A percentile compares a stretch with the other conserved stretches of the same genome.
Evolutionary conservation across 2,797 vertebrate genomes (phyloP).

Genomic region (Anguilla marmorata): DNA sequence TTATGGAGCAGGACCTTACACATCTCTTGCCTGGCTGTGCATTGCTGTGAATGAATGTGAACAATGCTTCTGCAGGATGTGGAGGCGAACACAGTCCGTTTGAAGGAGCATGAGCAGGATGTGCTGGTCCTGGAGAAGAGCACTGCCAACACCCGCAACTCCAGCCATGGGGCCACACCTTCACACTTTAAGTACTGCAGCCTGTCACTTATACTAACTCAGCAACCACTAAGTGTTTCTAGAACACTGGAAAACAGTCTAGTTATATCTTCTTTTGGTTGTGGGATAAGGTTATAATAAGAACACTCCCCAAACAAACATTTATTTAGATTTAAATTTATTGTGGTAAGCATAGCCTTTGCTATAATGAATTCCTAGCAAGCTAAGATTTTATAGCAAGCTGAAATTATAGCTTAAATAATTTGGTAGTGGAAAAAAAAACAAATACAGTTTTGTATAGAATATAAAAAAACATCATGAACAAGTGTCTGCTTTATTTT

Average conservation of each 20-base stretch:
- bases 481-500: background rate
- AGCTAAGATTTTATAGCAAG: background rate
- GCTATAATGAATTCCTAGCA: background rate
- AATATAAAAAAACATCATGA: background rate
- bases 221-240: too few relatives aligned
- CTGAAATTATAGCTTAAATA: background rate
- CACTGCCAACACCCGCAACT: conserved; percentile 77
- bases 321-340: background rate
- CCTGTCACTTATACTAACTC: conserved; percentile 3
- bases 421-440: background rate
- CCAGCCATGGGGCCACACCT: conserved; percentile 77
- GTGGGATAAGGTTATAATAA: background rate
- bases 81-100: conserved; percentile 97
- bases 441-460: background rate
- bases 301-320: background rate
- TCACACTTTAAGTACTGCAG: conserved; percentile 29
- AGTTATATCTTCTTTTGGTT: background rate
- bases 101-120: conserved; percentile 97
- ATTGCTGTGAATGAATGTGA: conserved; percentile 33
- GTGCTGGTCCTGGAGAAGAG: conserved; percentile 97
- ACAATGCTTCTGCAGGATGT: conserved; percentile 80
- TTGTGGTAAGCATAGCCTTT: background rate
- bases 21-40: background rate
- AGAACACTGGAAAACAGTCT: background rate
- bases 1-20: background rate